These are phyloP conservation scores for Thalpophila matura DNA, from an alignment of 2,888 invertebrate species.

Conservation along the genomic window DNA sequence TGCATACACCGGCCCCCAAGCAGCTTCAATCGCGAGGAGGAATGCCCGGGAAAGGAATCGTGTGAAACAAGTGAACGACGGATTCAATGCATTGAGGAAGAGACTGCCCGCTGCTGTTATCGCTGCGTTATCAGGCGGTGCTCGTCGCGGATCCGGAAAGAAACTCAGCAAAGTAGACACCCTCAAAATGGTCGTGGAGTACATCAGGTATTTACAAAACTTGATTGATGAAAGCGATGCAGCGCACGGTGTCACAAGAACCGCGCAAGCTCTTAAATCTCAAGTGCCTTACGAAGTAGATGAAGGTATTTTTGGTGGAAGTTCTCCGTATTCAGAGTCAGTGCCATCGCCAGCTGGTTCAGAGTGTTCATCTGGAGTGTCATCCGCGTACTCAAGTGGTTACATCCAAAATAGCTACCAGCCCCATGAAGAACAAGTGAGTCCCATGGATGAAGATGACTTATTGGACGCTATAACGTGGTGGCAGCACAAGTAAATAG, in stretches of 20 bases:
- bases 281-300: conserved; percentile 73
- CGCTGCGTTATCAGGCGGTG: conserved; percentile 92
- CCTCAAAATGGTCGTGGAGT: conserved; percentile 96
- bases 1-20: conserved; percentile 91
- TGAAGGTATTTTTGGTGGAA: conserved; percentile 81
- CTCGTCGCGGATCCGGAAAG: conserved; percentile 94
- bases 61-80: conserved; percentile 98
- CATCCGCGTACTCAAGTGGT: conserved; percentile 79
- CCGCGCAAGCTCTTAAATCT: conserved; percentile 58
- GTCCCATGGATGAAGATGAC: conserved; percentile 95
- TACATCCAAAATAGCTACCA: conserved; percentile 68
- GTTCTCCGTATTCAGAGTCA: conserved; percentile 86
- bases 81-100: conserved; percentile 96
- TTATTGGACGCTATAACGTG: conserved; percentile 95
- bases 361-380: conserved; percentile 91
- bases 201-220: conserved; percentile 95
- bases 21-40: conserved; percentile 96
- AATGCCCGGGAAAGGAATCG: conserved; percentile 99
- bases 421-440: conserved; percentile 85
- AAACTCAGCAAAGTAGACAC: conserved; percentile 98
- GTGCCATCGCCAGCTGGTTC: conserved; percentile 93
- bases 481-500: conserved; percentile 93
- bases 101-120: conserved; percentile 96
- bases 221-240: conserved; percentile 94
- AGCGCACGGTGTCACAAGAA: conserved; percentile 76